phyloP scores from a whole-genome alignment of 2,888 invertebrate species.

The Candidula unifasciata region DNA sequence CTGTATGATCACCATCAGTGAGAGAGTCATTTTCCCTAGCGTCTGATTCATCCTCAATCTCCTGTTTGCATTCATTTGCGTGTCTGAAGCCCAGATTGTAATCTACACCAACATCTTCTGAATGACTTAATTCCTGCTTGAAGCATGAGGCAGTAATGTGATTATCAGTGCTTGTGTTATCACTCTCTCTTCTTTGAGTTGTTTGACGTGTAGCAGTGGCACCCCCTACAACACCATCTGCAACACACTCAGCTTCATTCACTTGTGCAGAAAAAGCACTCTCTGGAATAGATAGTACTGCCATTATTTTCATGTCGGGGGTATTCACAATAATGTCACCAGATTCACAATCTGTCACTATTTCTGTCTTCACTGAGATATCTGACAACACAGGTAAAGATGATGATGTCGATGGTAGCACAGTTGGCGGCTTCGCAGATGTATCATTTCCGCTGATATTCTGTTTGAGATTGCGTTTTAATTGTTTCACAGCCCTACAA shows the following conservation, averaged over 20 bases:
- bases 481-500: background rate
- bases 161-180: background rate
- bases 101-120: background rate
- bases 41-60: background rate
- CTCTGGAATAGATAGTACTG: slow-evolving; percentile 40
- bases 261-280: slow-evolving; percentile 36
- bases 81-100: background rate
- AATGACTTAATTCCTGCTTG: background rate
- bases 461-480: background rate
- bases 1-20: background rate
- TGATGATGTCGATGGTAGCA: background rate
- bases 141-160: background rate
- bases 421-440: background rate
- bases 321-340: background rate
- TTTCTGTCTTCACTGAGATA: slow-evolving; percentile 12
- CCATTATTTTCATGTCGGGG: slow-evolving; percentile 31
- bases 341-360: background rate
- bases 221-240: background rate
- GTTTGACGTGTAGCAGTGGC: background rate
- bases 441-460: background rate
- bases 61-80: background rate
- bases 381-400: background rate
- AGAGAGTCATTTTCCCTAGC: background rate
- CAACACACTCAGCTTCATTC: slow-evolving; percentile 7
- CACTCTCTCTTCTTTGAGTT: background rate